Evolutionary conservation across 2,888 invertebrate species (phyloP), one percentile per base, ranked within the genome.

Genomic region (Oasisia sp.): DNA sequence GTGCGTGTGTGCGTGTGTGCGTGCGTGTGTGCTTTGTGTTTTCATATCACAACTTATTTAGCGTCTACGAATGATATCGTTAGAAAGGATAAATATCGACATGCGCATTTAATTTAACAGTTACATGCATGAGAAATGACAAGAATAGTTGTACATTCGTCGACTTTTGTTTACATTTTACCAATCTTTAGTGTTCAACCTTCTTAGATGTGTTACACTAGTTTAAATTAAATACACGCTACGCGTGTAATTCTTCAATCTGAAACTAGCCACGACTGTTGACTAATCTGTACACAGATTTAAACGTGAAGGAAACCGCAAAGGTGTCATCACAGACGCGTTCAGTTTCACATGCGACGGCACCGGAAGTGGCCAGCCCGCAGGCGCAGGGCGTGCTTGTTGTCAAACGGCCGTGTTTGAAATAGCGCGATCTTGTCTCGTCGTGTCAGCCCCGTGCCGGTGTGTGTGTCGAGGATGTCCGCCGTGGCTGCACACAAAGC

Each of bases 361-460:
- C 50, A 19, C 19, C 74, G 74, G 74, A 74, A 74, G 74, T n/a
- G 7, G 74, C 27, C n/a, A 50, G 50, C 50, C 50, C 50, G 50
- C 74, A 19, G 74, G 74, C 74, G n/a, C 74, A 74, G 27, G 74
- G 74, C 74, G n/a, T n/a, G 74, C 19, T 74, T n/a, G 19, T 19
- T 74, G n/a, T 74, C 74, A 74, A 74, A 74, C 74, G n/a, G 74
- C 74, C 74, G 74, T 74, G 74, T 74, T 74, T 74, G 74, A 74
- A 74, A 74, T 74, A 74, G 74, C 74, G 74, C 74, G 74, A 74
- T 74, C 74, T 27, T 74, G 74, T 74, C 27, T 74, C 27, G 74
- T 74, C 74, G 74, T 27, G 8, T 58, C 14, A 5, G 58, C 58
- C 19, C 58, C 14, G 58, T 74, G 19, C 74, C 27, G n/a, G 74